These are phyloP conservation scores for Nothura maculosa DNA, from an alignment of 2,797 vertebrate genomes.

Conservation along the genomic window DNA sequence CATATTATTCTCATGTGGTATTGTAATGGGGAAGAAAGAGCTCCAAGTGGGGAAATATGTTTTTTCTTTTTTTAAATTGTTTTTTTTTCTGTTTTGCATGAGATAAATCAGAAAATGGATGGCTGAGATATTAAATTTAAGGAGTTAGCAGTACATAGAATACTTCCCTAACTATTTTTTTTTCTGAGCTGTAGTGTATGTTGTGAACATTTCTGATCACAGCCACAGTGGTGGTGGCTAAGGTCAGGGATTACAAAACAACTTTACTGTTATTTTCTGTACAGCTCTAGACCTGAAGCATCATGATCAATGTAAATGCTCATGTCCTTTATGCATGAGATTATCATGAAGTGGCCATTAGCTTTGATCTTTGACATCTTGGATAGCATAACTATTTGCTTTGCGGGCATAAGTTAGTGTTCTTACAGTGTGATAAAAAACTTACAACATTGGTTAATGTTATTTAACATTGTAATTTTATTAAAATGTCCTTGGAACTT, in stretches of 20 bases:
- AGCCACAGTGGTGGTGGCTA: not conserved
- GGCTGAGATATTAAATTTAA: not conserved
- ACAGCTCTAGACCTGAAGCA: not conserved
- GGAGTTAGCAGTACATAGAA: not conserved
- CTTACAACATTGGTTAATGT: not conserved
- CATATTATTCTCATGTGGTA: not conserved
- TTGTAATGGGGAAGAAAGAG: not conserved
- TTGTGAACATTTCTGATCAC: not conserved
- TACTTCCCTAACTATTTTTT: not conserved
- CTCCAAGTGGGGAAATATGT: not conserved
- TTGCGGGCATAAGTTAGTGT: not conserved
- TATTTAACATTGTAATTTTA: not conserved
- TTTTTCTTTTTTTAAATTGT: not conserved
- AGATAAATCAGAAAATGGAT: not conserved
- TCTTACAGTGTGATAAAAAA: not conserved
- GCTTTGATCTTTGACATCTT: not conserved
- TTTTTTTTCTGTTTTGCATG: not conserved
- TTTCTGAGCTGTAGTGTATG: not conserved
- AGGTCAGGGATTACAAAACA: not conserved
- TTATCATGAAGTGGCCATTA: not conserved
- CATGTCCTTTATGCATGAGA: not conserved
- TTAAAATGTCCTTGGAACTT: not conserved
- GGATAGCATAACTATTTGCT: not conserved
- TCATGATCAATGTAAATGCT: not conserved
- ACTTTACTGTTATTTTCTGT: not conserved